These are phyloP conservation scores for Sebastes trivittatus DNA, from an alignment of 2,797 vertebrate genomes.

Conservation along the genomic window DNA sequence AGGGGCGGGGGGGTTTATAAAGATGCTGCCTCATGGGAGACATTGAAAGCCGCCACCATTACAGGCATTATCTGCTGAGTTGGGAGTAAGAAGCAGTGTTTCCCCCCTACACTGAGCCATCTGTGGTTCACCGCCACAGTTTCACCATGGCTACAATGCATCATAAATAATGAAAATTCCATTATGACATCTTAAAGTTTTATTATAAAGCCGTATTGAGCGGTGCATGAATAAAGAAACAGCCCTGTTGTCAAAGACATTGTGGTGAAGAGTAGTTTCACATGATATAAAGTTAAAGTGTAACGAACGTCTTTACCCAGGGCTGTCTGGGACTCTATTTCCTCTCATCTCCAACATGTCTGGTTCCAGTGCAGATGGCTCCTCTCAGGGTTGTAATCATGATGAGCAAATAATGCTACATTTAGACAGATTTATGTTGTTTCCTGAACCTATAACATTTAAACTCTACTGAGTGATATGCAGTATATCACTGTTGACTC, in stretches of 20 bases:
- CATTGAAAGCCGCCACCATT: slow-evolving; percentile 7
- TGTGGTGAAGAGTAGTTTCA: neutral
- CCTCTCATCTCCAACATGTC: neutral
- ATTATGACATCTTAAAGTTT: neutral
- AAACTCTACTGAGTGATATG: neutral
- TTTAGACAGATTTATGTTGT: neutral
- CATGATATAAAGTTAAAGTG: neutral
- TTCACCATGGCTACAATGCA: neutral
- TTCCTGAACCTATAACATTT: neutral
- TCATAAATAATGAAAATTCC: slow-evolving; percentile 12
- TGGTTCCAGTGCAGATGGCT: neutral
- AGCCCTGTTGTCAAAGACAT: neutral
- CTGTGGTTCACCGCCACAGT: neutral
- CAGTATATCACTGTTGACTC: neutral
- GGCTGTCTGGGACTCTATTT: neutral
- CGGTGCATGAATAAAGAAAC: neutral
- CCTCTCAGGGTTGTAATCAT: neutral
- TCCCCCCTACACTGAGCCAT: neutral
- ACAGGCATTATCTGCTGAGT: slow-evolving; percentile 4
- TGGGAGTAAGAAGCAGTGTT: neutral
- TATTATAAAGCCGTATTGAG: neutral
- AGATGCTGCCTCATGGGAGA: slow-evolving; percentile 32
- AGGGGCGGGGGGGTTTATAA: neutral
- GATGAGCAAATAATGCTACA: neutral
- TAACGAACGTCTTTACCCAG: neutral